Evolutionary conservation across 2,113 vertebrate species (phyloP).

Genomic region (Hippocampus comes): DNA sequence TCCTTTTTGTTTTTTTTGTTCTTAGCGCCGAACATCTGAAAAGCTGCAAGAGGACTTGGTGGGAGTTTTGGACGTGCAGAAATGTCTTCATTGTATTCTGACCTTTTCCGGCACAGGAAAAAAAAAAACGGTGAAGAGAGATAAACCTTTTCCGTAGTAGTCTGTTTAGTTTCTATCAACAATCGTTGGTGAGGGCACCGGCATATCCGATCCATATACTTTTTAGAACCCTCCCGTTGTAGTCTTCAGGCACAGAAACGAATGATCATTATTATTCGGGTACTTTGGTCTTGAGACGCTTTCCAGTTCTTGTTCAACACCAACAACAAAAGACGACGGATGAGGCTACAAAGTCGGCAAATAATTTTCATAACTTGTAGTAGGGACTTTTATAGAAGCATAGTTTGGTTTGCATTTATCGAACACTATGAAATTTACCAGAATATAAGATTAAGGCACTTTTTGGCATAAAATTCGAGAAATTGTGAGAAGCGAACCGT

Average conservation of each 20-base stretch:
- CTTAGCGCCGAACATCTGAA: neutral
- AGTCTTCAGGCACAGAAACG: neutral
- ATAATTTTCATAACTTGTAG: neutral
- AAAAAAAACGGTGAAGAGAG: neutral
- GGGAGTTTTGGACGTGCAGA: neutral
- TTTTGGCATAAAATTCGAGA: neutral
- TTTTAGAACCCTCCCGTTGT: neutral
- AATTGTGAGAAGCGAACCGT: neutral
- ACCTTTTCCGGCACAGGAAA: neutral
- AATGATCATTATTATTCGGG: neutral
- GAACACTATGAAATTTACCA: neutral
- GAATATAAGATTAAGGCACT: neutral
- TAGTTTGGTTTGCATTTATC: neutral
- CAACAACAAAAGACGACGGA: neutral
- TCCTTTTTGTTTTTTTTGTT: neutral
- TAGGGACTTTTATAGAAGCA: neutral
- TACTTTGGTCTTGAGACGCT: too few relatives aligned
- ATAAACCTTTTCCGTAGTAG: neutral
- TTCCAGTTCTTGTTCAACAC: neutral
- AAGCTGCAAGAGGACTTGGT: neutral
- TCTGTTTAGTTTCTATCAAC: neutral
- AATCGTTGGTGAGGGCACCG: neutral
- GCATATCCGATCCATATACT: neutral
- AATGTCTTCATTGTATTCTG: neutral
- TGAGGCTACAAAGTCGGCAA: neutral